A percentile compares a stretch with the other conserved stretches of the same genome.
Conservation (phyloP, 2,888 invertebrate genomes). For the Timema podura region DNA sequence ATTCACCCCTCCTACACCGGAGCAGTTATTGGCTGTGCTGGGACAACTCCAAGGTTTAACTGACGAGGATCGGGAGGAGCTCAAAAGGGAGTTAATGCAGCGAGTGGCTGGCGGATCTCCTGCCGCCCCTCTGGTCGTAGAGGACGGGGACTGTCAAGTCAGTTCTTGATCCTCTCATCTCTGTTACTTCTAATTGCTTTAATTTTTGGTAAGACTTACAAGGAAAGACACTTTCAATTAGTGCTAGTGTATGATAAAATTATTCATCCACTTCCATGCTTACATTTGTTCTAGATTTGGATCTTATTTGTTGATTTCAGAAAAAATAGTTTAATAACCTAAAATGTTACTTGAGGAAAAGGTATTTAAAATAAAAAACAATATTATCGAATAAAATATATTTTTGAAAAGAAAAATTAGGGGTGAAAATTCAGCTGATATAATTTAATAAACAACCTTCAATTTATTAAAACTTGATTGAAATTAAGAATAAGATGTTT, state of each 20-base stretch:
- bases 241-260: too few relatives aligned
- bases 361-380: background rate
- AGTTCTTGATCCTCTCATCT: slow-evolving; percentile 25
- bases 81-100: slow-evolving; percentile 43
- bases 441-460: too few relatives aligned
- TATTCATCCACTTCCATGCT: too few relatives aligned
- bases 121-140: slow-evolving; percentile 15
- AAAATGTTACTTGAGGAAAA: background rate
- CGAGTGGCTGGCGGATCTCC: slow-evolving; percentile 12
- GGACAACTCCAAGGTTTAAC: slow-evolving; percentile 53
- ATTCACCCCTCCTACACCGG: slow-evolving; percentile 50
- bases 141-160: slow-evolving; percentile 14
- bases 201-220: slow-evolving; percentile 26
- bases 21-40: slow-evolving; percentile 55
- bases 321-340: background rate
- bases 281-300: too few relatives aligned
- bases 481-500: too few relatives aligned
- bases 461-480: too few relatives aligned
- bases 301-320: too few relatives aligned
- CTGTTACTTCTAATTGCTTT: slow-evolving; percentile 23
- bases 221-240: too few relatives aligned
- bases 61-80: slow-evolving; percentile 58
- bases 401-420: too few relatives aligned
- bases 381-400: too few relatives aligned
- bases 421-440: too few relatives aligned